A percentile compares a stretch with the other conserved stretches of the same genome.
Conservation (phyloP, 2,888 invertebrate genomes). For the Cyclophora albipunctata region DNA sequence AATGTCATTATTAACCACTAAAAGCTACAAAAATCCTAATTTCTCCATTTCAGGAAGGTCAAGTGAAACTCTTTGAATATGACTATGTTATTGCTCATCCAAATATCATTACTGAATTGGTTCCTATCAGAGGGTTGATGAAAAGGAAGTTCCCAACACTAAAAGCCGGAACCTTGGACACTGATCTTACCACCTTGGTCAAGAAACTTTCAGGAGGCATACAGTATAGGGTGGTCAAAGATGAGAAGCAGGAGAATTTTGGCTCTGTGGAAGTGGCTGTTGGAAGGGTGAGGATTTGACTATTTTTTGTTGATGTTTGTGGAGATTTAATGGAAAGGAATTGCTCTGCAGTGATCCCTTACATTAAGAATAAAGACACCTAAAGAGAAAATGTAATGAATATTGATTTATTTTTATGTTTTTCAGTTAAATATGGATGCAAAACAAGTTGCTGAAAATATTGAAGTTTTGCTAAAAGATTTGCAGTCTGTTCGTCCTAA, state of each 20-base stretch:
- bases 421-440: slow-evolving; percentile 84
- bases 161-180: slow-evolving; percentile 78
- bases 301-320: neutral
- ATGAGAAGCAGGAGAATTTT: slow-evolving; percentile 82
- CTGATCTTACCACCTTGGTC: slow-evolving; percentile 78
- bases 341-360: no score
- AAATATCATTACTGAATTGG: slow-evolving; percentile 84
- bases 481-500: slow-evolving; percentile 79
- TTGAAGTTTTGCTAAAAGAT: slow-evolving; percentile 78
- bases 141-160: slow-evolving; percentile 85
- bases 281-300: slow-evolving; percentile 77
- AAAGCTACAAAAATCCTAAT: no score
- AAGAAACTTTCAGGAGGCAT: slow-evolving; percentile 81
- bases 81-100: slow-evolving; percentile 86
- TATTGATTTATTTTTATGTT: neutral
- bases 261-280: slow-evolving; percentile 79
- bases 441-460: slow-evolving; percentile 82
- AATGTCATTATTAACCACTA: no score
- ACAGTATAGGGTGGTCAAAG: slow-evolving; percentile 79
- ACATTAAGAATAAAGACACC: no score
- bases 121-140: slow-evolving; percentile 84
- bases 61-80: slow-evolving; percentile 79
- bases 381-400: no score
- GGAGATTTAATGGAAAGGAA: no score
- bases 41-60: slow-evolving; percentile 72